phyloP scores from a whole-genome alignment of 1,140 invertebrate genomes.

The Drosophila repleta region DNA sequence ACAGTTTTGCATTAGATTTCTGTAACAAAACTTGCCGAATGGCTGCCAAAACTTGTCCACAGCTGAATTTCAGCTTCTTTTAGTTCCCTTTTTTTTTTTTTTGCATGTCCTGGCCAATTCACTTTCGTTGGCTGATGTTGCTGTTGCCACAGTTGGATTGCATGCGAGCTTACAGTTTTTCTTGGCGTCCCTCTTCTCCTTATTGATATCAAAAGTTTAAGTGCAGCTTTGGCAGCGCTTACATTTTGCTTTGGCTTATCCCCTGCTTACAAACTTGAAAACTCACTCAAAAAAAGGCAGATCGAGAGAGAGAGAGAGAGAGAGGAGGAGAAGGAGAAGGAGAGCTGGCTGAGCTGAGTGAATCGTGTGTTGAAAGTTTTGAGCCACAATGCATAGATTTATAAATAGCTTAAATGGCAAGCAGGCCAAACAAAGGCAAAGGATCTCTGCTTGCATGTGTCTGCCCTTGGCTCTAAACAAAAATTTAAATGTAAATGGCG shows the following conservation, averaged over 20 bases:
- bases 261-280: slow-evolving; percentile 61
- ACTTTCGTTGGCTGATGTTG: slow-evolving; percentile 46
- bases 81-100: neutral
- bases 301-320: neutral
- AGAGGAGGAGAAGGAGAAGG: neutral
- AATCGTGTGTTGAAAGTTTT: slow-evolving; percentile 45
- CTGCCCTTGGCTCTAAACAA: slow-evolving; percentile 6
- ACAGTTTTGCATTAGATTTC: slow-evolving; percentile 81
- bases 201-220: slow-evolving; percentile 82
- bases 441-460: no score
- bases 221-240: slow-evolving; percentile 76
- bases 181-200: slow-evolving; percentile 36
- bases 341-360: slow-evolving; percentile 20
- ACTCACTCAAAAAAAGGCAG: slow-evolving; percentile 21
- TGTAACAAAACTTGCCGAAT: slow-evolving; percentile 34
- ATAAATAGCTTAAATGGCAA: slow-evolving; percentile 50
- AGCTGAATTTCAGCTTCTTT: slow-evolving; percentile 34
- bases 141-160: slow-evolving; percentile 30
- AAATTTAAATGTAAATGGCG: slow-evolving; percentile 4
- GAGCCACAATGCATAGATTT: slow-evolving; percentile 36
- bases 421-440: slow-evolving; percentile 59
- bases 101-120: slow-evolving; percentile 43
- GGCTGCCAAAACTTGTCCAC: slow-evolving; percentile 41
- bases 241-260: slow-evolving; percentile 79
- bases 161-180: slow-evolving; percentile 35